These are phyloP conservation scores for Oligia strigilis DNA, from an alignment of 2,888 invertebrate genomes.

Conservation along the genomic window DNA sequence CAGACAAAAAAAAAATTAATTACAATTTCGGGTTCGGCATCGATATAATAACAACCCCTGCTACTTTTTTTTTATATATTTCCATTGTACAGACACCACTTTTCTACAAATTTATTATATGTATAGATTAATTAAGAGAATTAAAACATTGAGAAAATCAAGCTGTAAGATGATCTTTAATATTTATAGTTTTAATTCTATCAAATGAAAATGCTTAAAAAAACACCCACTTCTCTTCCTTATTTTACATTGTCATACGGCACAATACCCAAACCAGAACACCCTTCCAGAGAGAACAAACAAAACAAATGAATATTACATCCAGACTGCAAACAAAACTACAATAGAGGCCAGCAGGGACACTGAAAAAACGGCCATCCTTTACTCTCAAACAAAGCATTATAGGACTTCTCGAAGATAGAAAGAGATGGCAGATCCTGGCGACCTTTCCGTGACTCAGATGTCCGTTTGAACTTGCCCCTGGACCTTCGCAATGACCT, in stretches of 20 bases:
- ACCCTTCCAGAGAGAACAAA: neutral
- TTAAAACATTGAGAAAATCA: neutral
- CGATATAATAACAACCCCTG: no score
- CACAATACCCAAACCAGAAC: slow-evolving; percentile 26
- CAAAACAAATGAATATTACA: slow-evolving; percentile 32
- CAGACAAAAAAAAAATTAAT: no score
- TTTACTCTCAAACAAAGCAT: slow-evolving; percentile 12
- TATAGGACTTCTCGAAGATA: slow-evolving; percentile 16
- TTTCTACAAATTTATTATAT: no score
- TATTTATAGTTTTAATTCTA: neutral
- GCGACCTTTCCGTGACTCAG: slow-evolving; percentile 55
- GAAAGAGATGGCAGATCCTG: slow-evolving; percentile 45
- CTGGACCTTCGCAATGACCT: slow-evolving; percentile 60
- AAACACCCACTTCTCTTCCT: neutral
- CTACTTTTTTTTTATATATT: no score
- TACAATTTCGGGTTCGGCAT: no score
- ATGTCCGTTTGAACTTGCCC: slow-evolving; percentile 62
- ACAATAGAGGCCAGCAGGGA: slow-evolving; percentile 12
- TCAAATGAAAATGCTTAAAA: no score
- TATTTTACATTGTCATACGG: neutral
- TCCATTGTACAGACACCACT: no score
- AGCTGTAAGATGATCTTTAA: no score
- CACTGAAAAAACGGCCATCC: slow-evolving; percentile 25
- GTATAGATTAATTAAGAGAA: neutral
- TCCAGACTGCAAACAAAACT: slow-evolving; percentile 35